A percentile compares a stretch with the other conserved stretches of the same genome.
Conservation (phyloP, 2,113 vertebrate genomes). For the Ptychochromis oligacanthus region DNA sequence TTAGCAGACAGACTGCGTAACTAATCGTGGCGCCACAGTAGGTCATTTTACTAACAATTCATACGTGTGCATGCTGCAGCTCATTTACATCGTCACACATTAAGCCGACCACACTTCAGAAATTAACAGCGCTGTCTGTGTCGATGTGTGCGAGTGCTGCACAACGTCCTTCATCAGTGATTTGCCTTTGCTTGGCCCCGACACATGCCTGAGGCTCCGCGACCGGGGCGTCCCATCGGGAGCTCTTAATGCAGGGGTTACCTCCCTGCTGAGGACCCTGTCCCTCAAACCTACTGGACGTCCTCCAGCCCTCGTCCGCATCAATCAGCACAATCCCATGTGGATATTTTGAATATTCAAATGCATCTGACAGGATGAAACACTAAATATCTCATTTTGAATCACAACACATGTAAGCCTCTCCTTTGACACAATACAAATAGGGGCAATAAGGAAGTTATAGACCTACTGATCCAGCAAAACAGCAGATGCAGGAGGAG, state of each 20-base stretch:
- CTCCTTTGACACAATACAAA: conserved; percentile 1
- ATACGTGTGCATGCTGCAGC: conserved; percentile 31
- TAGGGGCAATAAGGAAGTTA: not conserved
- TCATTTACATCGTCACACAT: conserved; percentile 50
- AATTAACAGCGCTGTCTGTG: not conserved
- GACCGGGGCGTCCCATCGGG: conserved; percentile 32
- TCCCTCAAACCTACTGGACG: conserved; percentile 35
- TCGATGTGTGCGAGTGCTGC: not conserved
- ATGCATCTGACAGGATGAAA: not conserved
- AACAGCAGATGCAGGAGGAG: not conserved
- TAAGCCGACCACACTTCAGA: conserved; percentile 31
- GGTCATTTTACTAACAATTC: conserved; percentile 52
- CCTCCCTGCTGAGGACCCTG: conserved; percentile 11
- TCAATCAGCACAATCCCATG: conserved; percentile 34
- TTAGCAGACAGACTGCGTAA: conserved; percentile 34
- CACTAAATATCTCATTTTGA: conserved; percentile 1
- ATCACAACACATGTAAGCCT: not conserved
- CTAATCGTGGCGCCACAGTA: conserved; percentile 55
- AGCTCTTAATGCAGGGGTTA: conserved; percentile 15
- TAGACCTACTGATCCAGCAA: not conserved
- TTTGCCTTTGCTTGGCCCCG: conserved; percentile 36
- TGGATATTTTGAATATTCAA: conserved; percentile 20
- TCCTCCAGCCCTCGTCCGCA: conserved; percentile 44
- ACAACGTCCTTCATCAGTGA: conserved; percentile 44
- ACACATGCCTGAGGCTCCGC: conserved; percentile 65